phyloP scores from a whole-genome alignment of 1,140 invertebrate genomes.

The Zophobas atratus region DNA sequence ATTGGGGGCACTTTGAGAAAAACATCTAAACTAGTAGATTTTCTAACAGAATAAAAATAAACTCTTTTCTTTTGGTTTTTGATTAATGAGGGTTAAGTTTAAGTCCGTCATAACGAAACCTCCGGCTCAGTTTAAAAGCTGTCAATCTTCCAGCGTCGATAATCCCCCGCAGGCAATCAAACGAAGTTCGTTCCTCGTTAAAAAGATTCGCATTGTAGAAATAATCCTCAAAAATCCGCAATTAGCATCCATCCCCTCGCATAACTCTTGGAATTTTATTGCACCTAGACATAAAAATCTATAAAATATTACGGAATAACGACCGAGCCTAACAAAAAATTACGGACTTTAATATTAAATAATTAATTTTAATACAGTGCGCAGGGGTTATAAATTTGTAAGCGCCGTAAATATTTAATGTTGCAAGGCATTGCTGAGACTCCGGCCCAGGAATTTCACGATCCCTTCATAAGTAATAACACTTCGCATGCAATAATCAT shows the following conservation, averaged over 20 bases:
- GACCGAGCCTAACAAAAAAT: constrained; percentile 61
- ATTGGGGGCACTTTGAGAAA: too few relatives aligned
- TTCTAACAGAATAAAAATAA: too few relatives aligned
- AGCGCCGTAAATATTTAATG: constrained; percentile 64
- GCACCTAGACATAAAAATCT: constrained; percentile 60
- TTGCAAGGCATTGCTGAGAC: constrained; percentile 58
- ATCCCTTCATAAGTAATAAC: constrained; percentile 65
- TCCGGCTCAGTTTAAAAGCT: too few relatives aligned
- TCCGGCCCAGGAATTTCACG: constrained; percentile 60
- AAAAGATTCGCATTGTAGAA: not conserved
- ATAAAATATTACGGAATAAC: constrained; percentile 61
- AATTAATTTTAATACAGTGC: constrained; percentile 67
- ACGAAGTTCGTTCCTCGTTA: too few relatives aligned
- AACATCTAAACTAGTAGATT: too few relatives aligned
- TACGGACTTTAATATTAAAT: constrained; percentile 66
- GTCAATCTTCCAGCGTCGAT: too few relatives aligned
- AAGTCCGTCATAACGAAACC: too few relatives aligned
- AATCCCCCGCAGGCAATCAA: too few relatives aligned
- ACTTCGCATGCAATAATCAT: constrained; percentile 66
- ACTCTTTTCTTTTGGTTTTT: too few relatives aligned
- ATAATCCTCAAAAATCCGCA: constrained; percentile 48
- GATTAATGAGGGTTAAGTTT: too few relatives aligned
- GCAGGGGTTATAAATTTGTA: constrained; percentile 64
- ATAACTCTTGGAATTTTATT: constrained; percentile 61
- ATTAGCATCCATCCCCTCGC: constrained; percentile 53